Evolutionary conservation across 2,888 invertebrate species (phyloP), one percentile per base, ranked within the genome.

Genomic region (Icerya purchasi): DNA sequence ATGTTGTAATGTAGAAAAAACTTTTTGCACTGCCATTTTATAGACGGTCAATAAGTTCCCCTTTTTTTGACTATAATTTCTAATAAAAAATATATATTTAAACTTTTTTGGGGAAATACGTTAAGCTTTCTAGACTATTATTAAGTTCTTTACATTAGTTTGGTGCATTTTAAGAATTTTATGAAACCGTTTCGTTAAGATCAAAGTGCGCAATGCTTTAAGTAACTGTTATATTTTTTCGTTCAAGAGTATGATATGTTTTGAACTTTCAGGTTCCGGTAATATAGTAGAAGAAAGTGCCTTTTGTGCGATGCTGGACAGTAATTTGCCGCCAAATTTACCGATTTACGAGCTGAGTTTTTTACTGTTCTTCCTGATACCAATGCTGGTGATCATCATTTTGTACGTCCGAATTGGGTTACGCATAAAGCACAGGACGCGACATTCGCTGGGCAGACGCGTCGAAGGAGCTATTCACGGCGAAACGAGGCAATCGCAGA

Each of bases 261-360:
- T 53, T n/a, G 25, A 25, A 36, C 20, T 63, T 61, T 49, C 65
- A 78, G 78, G 70, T 57, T 72, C 75, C 56, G 71, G 73, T 25
- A 69, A 72, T 36, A 70, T 72, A 57, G 78, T 82, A n/a, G 66
- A 74, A 68, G 82, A 88, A 66, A 87, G 87, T 0, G 88, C 86
- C 0, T 83, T 87, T 71, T 90, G 89, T 69, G 81, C 79, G 2
- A 81, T 87, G 76, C 75, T 82, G 63, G 75, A 77, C 1, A 76
- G 76, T 62, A 76, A 79, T 1, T 70, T 76, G 10, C 71, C 73
- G 61, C 69, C 70, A 0, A 69, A 78, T 3, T 78, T 81, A 60
- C 86, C 86, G 0, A 73, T 90, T 2, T 81, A 87, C 68, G 88
- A 90, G 69, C 70, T 86, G 49, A 88, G 89, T 69, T 83, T 83